Percentiles rank a stretch among this genome's conserved stretches.
These are phyloP conservation scores for Rhabdornis inornatus DNA, from an alignment of 2,113 vertebrate genomes.

Conservation along the genomic window DNA sequence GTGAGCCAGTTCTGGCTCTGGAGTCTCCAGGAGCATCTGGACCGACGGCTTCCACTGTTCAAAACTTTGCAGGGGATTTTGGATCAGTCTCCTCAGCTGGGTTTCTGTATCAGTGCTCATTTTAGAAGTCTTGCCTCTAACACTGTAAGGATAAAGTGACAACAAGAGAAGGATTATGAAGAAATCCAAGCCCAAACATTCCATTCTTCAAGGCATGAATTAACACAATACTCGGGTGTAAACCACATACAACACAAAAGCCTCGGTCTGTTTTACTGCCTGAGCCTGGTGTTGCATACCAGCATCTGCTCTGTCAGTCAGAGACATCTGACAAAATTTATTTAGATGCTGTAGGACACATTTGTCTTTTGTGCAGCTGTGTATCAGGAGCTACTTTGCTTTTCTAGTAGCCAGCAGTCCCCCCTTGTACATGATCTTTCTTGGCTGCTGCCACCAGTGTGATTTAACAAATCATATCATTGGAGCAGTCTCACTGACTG, in stretches of 20 bases:
- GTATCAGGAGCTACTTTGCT: not conserved
- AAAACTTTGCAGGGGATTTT: constrained; percentile 79
- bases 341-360: not conserved
- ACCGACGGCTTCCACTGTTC: constrained; percentile 78
- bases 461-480: not conserved
- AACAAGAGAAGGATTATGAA: not conserved
- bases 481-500: not conserved
- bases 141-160: constrained; percentile 63
- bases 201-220: not conserved
- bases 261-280: not conserved
- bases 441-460: not conserved
- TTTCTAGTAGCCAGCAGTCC: not conserved
- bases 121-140: constrained; percentile 77
- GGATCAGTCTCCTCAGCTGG: constrained; percentile 75
- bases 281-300: not conserved
- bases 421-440: not conserved
- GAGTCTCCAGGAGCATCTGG: constrained; percentile 78
- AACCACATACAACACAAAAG: not conserved
- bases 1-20: constrained; percentile 75
- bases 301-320: constrained; percentile 43
- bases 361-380: not conserved
- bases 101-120: constrained; percentile 73
- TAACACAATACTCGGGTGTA: not conserved
- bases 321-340: not conserved
- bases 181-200: constrained; percentile 3